phyloP scores from a whole-genome alignment of 2,113 vertebrate genomes.

The Cardinalis cardinalis region DNA sequence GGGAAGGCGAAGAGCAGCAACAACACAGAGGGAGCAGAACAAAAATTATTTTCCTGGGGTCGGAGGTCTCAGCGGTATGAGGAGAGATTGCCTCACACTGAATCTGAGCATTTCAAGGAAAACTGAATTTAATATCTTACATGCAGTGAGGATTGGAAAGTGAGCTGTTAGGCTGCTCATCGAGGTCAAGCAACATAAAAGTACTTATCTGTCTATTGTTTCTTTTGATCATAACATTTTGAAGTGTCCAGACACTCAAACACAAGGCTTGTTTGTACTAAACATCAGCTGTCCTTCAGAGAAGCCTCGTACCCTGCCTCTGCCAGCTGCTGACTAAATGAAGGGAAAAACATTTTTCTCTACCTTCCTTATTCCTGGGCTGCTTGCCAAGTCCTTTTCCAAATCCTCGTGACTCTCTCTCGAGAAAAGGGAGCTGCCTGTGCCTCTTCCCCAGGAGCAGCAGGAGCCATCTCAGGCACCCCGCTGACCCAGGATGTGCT shows the following conservation, averaged over 20 bases:
- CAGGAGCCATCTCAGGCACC: neutral
- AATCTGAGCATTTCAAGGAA: neutral
- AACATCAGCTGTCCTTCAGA: neutral
- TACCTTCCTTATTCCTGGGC: neutral
- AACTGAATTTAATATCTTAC: neutral
- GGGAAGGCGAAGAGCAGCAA: neutral
- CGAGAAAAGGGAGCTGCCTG: rapidly evolving
- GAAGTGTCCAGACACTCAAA: neutral
- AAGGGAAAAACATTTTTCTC: neutral
- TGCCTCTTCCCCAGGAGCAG: neutral
- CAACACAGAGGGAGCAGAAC: neutral
- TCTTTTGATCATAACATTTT: neutral
- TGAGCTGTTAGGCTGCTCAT: neutral
- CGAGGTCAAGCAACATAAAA: neutral
- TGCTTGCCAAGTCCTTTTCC: neutral
- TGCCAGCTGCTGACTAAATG: neutral
- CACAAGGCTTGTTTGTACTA: neutral
- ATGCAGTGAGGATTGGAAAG: neutral
- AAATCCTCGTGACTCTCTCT: neutral
- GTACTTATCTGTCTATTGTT: neutral
- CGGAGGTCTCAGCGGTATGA: neutral
- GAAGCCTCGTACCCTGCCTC: neutral
- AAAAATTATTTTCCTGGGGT: neutral
- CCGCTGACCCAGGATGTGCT: neutral
- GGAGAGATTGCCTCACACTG: neutral